These are phyloP conservation scores for Mimachlamys varia DNA, from an alignment of 2,888 invertebrate species.

Conservation along the genomic window DNA sequence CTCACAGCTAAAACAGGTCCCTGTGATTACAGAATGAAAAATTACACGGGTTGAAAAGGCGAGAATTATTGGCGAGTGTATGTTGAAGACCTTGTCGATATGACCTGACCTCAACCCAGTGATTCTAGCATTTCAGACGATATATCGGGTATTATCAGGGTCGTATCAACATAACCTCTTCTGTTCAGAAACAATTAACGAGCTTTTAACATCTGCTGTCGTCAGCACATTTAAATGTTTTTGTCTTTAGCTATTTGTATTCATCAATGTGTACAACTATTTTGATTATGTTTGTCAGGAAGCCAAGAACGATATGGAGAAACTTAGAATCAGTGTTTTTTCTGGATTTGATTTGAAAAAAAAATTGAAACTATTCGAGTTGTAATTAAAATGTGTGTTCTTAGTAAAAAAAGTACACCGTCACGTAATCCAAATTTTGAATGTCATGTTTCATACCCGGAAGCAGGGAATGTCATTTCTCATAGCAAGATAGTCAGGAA, in stretches of 20 bases:
- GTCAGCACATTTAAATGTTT: neutral
- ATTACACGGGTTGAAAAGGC: neutral
- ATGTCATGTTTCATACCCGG: no score
- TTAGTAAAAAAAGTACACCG: no score
- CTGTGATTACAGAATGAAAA: constrained; percentile 7
- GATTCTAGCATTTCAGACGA: neutral
- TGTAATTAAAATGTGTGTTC: no score
- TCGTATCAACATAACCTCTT: neutral
- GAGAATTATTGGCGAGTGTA: neutral
- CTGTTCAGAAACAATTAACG: neutral
- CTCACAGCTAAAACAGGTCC: neutral
- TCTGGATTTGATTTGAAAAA: no score
- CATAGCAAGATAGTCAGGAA: no score
- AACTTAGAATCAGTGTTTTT: no score
- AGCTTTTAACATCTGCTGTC: neutral
- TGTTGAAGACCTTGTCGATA: neutral
- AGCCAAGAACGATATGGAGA: neutral
- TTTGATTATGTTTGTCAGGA: neutral
- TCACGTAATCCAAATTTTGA: no score
- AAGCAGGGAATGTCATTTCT: no score
- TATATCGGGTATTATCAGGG: neutral
- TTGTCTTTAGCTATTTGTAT: constrained; percentile 16
- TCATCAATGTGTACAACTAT: neutral
- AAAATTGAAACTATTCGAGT: no score
- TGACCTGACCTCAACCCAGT: neutral